These are phyloP conservation scores for Aix galericulata DNA, from an alignment of 2,113 vertebrate genomes.

Conservation along the genomic window DNA sequence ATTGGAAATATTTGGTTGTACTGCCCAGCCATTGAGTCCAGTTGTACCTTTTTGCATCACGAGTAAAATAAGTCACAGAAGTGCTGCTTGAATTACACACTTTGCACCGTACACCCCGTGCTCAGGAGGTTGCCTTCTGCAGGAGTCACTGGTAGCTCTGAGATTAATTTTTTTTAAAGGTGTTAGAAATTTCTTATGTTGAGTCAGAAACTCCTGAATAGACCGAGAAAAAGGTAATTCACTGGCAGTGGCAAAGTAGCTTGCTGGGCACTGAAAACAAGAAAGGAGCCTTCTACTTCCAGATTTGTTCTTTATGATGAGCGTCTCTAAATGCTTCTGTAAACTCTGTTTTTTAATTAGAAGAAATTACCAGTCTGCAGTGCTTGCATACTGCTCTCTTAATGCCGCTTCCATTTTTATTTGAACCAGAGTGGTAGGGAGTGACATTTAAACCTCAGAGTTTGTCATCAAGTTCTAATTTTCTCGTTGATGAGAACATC, in stretches of 20 bases:
- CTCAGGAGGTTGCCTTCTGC: not conserved
- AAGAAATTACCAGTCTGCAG: not conserved
- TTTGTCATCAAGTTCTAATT: conserved; percentile 50
- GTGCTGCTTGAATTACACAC: not conserved
- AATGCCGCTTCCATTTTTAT: conserved; percentile 17
- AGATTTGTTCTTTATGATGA: not conserved
- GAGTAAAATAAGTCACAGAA: not conserved
- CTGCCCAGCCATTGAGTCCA: accelerated
- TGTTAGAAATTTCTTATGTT: not conserved
- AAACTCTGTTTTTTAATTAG: conserved; percentile 19
- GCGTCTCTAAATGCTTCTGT: not conserved
- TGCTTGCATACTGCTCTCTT: not conserved
- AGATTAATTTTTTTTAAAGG: not conserved
- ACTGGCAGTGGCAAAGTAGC: not conserved
- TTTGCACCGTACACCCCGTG: not conserved
- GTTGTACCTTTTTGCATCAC: not conserved
- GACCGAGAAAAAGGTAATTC: not conserved
- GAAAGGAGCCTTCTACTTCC: not conserved
- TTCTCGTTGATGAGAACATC: conserved; percentile 9
- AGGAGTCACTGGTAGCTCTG: not conserved
- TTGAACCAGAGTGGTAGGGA: not conserved
- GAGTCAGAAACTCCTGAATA: not conserved
- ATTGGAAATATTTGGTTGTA: not conserved
- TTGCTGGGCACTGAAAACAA: not conserved
- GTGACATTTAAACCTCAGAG: conserved; percentile 18